Base-by-base conservation (phyloP, 2,113 vertebrate genomes). In the Sander vitreus region DNA sequence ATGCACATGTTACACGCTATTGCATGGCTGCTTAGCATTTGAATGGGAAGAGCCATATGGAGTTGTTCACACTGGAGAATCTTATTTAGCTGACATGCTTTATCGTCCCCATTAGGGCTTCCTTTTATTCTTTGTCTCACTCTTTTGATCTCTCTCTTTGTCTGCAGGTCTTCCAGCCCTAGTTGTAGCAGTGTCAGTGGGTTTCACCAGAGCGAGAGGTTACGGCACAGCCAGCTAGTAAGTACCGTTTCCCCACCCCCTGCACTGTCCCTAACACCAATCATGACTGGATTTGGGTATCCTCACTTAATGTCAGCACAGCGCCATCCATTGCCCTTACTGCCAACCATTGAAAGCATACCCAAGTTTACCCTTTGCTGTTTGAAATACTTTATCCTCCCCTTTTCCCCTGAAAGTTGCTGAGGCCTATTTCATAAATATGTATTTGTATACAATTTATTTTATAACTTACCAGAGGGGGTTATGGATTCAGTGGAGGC, bases 221-320 rank as follows among this genome's bases (percentile, higher is more conserved):
- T 99, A 99, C 0, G 97, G 97, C 78, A 98, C 97, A 4, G 93
- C 95, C 27, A 98, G 94, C 96, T 98, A 99, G 97, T 98, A 95
- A 92, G 97, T 97, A 74, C 7, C 21, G 5, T 53, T 43, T 16
- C 23, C 27, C 30, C 14, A 45, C 36, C 27, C 59, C 64, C 54
- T 30, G 53, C 48, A 60, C 23, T 18, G 16, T 30, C 1, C 48
- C 45, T 27, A 30, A 7, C 39, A 27, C 60, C 45, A 69, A 36
- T 67, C 54, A 23, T 65, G 53, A n/a, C 21, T 62, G 7, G 0
- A 33, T 78, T 63, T 63, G 25, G 55, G 53, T 59, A 25, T 39
- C 19, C 43, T 71, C 12, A 53, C 55, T 81, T 70, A 80, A 74
- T 45, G 45, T 15, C 18, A 18, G 25, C 36, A 48, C 43, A 55